phyloP scores from a whole-genome alignment of 2,797 vertebrate genomes.

The Decapterus maruadsi region DNA sequence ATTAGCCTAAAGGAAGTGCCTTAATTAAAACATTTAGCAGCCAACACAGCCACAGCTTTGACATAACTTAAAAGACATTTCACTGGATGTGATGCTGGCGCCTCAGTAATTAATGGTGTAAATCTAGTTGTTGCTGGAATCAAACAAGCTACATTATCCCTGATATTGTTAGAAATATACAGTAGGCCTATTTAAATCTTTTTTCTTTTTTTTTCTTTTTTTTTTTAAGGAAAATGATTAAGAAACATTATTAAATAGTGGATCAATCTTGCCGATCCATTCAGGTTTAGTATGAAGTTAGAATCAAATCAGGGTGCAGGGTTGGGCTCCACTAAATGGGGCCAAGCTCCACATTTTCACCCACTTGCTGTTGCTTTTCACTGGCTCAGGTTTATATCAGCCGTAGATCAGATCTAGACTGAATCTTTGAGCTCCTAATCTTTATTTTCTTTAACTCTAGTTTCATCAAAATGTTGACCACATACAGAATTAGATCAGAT shows the following conservation, averaged over 20 bases:
- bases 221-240: not conserved
- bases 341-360: not conserved
- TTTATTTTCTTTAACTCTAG: not conserved
- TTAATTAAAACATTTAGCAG: constrained; percentile 41
- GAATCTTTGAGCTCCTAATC: not conserved
- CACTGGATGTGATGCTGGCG: not conserved
- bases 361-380: not conserved
- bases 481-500: not conserved
- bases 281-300: not conserved
- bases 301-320: not conserved
- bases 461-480: not conserved
- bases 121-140: not conserved
- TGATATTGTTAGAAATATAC: not conserved
- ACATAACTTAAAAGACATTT: constrained; percentile 6
- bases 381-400: not conserved
- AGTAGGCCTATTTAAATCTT: no score
- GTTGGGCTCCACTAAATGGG: not conserved
- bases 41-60: constrained; percentile 14
- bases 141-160: not conserved
- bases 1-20: constrained; percentile 34
- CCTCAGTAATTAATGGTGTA: not conserved
- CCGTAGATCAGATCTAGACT: not conserved
- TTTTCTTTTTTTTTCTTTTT: no score
- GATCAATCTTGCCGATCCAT: not conserved
- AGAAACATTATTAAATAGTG: not conserved